A percentile compares a stretch with the other conserved stretches of the same genome.
Conservation (phyloP, 2,113 vertebrate genomes). For the Nothocercus julius region DNA sequence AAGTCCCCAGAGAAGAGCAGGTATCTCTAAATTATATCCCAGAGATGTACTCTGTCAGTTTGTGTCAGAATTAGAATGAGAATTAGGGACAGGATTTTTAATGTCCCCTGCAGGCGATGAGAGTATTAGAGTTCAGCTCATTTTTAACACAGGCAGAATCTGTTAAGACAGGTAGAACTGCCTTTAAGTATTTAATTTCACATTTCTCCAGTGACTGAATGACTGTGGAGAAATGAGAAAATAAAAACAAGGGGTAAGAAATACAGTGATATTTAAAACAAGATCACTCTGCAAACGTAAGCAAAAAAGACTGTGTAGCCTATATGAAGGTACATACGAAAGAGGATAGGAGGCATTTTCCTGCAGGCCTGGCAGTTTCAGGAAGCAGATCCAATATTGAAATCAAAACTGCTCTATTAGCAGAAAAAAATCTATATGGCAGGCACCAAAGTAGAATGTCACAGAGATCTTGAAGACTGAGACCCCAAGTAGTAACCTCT, state of each 20-base stretch:
- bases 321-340: neutral
- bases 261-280: neutral
- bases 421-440: neutral
- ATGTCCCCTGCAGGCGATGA: neutral
- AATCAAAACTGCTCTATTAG: neutral
- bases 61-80: neutral
- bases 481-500: neutral
- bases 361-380: neutral
- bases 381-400: neutral
- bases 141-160: neutral
- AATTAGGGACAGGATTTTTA: conserved; percentile 12
- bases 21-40: neutral
- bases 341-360: neutral
- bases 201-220: neutral
- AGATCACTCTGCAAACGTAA: neutral
- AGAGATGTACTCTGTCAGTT: neutral
- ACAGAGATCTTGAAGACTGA: neutral
- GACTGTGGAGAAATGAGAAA: neutral
- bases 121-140: neutral
- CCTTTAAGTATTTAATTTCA: neutral
- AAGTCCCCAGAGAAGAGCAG: neutral
- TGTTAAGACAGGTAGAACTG: neutral
- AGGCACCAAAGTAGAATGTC: neutral
- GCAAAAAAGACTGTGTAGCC: neutral
- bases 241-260: neutral